Evolutionary conservation across 2,797 vertebrate genomes (phyloP).

Genomic region (Ptychadena robeensis): DNA sequence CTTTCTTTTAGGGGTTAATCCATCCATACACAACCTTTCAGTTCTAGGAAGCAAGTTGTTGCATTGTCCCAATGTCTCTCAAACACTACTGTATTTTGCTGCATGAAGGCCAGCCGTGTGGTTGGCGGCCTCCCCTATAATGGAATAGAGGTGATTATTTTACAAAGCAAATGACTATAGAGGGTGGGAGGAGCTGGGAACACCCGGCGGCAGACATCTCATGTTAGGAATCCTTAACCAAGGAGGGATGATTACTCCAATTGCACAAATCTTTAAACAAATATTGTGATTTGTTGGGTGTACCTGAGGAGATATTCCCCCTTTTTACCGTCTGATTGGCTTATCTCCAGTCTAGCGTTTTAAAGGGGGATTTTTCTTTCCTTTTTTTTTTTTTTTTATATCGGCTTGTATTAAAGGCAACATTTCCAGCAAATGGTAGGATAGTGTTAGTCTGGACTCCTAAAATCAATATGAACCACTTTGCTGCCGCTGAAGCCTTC

Average conservation of each 20-base stretch:
- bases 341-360: neutral
- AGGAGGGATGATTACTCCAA: neutral
- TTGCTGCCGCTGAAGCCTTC: constrained; percentile 34
- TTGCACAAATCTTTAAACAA: neutral
- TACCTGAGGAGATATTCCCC: neutral
- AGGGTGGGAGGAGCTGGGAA: neutral
- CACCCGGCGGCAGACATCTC: neutral
- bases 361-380: neutral
- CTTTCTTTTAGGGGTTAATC: too few relatives aligned
- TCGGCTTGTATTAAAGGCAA: constrained; percentile 51
- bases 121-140: too few relatives aligned
- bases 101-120: too few relatives aligned
- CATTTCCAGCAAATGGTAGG: constrained; percentile 35
- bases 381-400: constrained; percentile 63
- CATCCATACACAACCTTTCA: too few relatives aligned
- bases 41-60: too few relatives aligned
- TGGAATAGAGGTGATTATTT: too few relatives aligned
- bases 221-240: too few relatives aligned
- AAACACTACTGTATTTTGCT: neutral
- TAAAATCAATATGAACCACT: constrained; percentile 35
- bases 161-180: neutral
- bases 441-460: constrained; percentile 35
- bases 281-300: neutral
- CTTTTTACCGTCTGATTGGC: neutral
- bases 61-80: neutral